Evolutionary conservation across 2,888 invertebrate genomes (phyloP).

Genomic region (Notodonta dromedarius): DNA sequence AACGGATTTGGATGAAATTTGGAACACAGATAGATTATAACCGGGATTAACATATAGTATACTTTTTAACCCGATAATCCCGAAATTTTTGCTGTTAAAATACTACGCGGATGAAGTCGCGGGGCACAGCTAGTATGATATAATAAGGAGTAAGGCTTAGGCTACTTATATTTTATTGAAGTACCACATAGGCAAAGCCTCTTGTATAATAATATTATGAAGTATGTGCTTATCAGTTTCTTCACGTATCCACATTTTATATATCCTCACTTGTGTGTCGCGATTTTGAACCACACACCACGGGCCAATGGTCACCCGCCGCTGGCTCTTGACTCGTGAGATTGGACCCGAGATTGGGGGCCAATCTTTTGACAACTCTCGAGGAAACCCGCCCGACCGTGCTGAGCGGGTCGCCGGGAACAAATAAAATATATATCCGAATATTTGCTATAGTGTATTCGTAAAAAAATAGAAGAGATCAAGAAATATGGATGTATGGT

Average conservation of each 20-base stretch:
- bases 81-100: too few species aligned
- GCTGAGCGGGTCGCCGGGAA: conserved; percentile 24
- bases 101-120: too few species aligned
- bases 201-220: too few species aligned
- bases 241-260: conserved; percentile 10
- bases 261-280: conserved; percentile 20
- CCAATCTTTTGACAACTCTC: conserved; percentile 39
- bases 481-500: background rate
- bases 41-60: too few species aligned
- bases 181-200: too few species aligned
- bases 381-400: conserved; percentile 28
- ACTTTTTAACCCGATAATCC: too few species aligned
- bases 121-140: too few species aligned
- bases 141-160: too few species aligned
- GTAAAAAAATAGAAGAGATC: background rate
- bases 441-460: conserved; percentile 19
- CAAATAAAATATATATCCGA: conserved; percentile 32
- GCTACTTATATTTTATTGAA: too few species aligned
- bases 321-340: conserved; percentile 38
- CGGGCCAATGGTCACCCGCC: conserved; percentile 33
- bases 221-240: background rate
- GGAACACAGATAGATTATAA: too few species aligned
- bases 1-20: too few species aligned
- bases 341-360: conserved; percentile 36
- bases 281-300: conserved; percentile 30